Conservation (phyloP, 2,888 invertebrate genomes). For the Metallyticus violacea region DNA sequence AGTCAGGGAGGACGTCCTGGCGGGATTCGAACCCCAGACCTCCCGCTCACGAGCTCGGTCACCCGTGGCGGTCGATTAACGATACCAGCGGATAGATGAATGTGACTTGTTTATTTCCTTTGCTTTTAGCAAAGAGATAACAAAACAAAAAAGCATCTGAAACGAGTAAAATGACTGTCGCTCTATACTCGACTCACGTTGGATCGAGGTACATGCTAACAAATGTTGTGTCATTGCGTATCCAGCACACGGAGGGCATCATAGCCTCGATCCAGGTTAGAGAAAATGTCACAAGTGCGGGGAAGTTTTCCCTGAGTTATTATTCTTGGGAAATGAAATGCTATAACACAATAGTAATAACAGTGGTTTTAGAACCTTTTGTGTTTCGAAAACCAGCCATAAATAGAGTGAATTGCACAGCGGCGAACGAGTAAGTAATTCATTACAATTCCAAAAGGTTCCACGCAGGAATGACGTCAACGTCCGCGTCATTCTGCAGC, state of each 20-base stretch:
- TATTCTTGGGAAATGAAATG: neutral
- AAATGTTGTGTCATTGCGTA: neutral
- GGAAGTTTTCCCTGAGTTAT: neutral
- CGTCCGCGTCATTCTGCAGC: neutral
- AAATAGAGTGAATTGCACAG: neutral
- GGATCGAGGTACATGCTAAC: neutral
- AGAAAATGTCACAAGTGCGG: too few relatives aligned
- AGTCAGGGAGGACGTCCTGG: too few relatives aligned
- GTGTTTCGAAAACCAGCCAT: neutral
- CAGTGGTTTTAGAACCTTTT: neutral
- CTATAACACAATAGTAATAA: neutral
- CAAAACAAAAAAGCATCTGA: too few relatives aligned
- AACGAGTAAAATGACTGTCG: too few relatives aligned
- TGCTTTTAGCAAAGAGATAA: too few relatives aligned
- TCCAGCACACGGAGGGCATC: neutral
- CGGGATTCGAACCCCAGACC: too few relatives aligned
- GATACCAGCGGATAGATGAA: too few relatives aligned
- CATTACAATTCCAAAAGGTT: neutral
- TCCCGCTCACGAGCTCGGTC: too few relatives aligned
- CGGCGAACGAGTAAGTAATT: neutral
- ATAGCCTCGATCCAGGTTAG: neutral
- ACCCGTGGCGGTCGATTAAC: too few relatives aligned
- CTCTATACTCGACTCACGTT: neutral
- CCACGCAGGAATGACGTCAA: neutral
- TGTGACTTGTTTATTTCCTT: too few relatives aligned